Conservation (phyloP, 2,797 vertebrate species). For the Pteronotus mesoamericanus region DNA sequence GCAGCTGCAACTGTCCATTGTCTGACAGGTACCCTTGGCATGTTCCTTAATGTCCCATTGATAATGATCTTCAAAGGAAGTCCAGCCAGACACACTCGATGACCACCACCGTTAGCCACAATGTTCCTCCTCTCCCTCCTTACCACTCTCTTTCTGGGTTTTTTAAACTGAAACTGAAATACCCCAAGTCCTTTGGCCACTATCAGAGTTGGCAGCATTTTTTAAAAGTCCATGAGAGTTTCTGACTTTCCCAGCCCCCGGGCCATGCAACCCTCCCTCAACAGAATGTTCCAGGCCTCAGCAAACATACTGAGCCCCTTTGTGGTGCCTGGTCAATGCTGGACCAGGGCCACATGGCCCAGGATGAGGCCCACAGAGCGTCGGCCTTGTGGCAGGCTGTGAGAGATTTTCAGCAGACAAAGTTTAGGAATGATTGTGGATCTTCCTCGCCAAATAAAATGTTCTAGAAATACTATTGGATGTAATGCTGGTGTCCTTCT, state of each 20-base stretch:
- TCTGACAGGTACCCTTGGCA: neutral
- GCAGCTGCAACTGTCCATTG: neutral
- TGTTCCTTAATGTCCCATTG: neutral
- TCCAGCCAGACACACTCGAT: neutral
- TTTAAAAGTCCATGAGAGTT: neutral
- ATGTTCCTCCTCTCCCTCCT: neutral
- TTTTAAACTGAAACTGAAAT: neutral
- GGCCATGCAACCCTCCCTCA: neutral
- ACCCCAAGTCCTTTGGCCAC: neutral
- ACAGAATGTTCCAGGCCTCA: neutral
- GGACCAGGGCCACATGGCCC: neutral
- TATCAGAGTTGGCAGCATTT: neutral
- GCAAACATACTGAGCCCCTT: neutral
- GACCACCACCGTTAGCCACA: neutral
- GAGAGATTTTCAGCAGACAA: neutral
- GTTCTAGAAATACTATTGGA: neutral
- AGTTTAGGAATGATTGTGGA: neutral
- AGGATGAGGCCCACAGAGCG: neutral
- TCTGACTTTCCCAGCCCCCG: neutral
- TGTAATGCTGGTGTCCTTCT: neutral
- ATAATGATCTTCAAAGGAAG: neutral
- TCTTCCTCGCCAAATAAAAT: neutral
- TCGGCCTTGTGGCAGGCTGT: accelerated
- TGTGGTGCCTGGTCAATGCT: neutral
- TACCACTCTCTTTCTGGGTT: neutral